phyloP scores from a whole-genome alignment of 2,888 invertebrate species.

The Bhutanitis thaidina region DNA sequence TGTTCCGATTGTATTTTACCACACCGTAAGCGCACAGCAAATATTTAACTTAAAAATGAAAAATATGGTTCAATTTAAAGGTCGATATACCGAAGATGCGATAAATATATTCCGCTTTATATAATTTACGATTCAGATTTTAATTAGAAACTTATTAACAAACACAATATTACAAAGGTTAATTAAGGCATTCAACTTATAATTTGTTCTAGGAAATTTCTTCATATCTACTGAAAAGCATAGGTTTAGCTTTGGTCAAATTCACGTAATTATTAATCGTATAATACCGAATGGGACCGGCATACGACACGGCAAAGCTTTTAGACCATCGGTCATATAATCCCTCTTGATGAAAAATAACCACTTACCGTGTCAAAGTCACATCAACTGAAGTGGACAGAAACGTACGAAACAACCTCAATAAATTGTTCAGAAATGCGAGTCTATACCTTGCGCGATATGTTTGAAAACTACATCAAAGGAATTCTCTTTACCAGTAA shows the following conservation, averaged over 20 bases:
- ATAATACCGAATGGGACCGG: conserved; percentile 12
- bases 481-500: not conserved
- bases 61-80: too few relatives aligned
- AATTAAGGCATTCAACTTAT: too few relatives aligned
- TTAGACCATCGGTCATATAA: conserved; percentile 68
- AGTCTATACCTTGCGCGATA: not conserved
- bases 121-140: too few relatives aligned
- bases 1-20: too few relatives aligned
- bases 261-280: conserved; percentile 13
- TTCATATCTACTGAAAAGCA: not conserved
- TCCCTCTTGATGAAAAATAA: conserved; percentile 70
- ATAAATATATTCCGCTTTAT: too few relatives aligned
- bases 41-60: too few relatives aligned
- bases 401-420: conserved; percentile 6
- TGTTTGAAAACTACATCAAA: conserved; percentile 1
- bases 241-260: conserved; percentile 1
- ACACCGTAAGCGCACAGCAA: too few relatives aligned
- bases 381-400: conserved; percentile 12
- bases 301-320: conserved; percentile 68
- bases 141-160: too few relatives aligned
- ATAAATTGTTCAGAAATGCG: conserved; percentile 15
- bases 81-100: too few relatives aligned
- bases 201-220: not conserved
- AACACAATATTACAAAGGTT: too few relatives aligned
- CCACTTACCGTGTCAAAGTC: conserved; percentile 72